Evolutionary conservation across 2,797 vertebrate genomes (phyloP).

Genomic region (Pseudotriccus pelzelni): DNA sequence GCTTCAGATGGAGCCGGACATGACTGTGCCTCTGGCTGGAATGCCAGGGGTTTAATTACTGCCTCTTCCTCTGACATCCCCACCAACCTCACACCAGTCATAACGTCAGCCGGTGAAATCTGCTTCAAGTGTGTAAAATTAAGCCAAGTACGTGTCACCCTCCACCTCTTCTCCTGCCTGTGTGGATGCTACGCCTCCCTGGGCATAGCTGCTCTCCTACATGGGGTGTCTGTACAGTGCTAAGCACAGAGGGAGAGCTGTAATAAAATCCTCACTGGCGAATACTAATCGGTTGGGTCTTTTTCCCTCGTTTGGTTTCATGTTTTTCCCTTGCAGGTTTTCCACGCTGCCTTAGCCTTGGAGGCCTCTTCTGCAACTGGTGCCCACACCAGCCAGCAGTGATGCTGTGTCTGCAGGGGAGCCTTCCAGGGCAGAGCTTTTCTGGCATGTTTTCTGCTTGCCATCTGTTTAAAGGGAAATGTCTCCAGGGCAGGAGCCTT

Average conservation of each 20-base stretch:
- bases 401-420: background rate
- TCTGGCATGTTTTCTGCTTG: background rate
- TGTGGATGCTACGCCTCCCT: background rate
- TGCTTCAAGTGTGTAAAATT: background rate
- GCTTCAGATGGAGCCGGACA: background rate
- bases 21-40: background rate
- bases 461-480: background rate
- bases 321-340: background rate
- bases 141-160: background rate
- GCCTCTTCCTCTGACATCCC: background rate
- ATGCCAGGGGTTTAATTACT: constrained; percentile 14
- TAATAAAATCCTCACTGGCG: background rate
- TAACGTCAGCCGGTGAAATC: background rate
- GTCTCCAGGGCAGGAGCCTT: background rate
- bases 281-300: background rate
- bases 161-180: background rate
- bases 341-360: background rate
- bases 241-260: background rate
- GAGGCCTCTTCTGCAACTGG: background rate
- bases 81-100: background rate
- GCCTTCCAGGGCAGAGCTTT: background rate
- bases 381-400: background rate
- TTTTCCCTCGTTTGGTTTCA: background rate
- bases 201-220: background rate
- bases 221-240: fast-evolving